These are phyloP conservation scores for Psophia crepitans DNA, from an alignment of 2,113 vertebrate genomes.

Conservation along the genomic window DNA sequence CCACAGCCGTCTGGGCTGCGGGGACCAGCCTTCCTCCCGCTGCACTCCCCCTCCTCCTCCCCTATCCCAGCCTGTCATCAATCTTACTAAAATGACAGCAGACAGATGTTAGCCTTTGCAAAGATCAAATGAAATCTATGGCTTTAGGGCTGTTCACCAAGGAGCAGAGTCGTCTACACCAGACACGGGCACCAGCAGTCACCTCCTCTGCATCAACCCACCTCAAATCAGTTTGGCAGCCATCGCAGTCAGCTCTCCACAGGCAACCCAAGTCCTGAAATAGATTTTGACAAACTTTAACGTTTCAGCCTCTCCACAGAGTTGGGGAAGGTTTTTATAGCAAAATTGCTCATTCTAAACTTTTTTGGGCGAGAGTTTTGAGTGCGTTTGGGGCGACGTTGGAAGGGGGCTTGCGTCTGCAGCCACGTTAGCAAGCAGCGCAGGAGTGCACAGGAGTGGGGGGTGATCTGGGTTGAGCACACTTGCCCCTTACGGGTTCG, in stretches of 20 bases:
- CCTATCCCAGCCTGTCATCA: constrained; percentile 90
- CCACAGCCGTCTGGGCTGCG: constrained; percentile 44
- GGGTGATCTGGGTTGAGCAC: background rate
- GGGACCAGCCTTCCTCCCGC: constrained; percentile 54
- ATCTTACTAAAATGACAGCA: constrained; percentile 98
- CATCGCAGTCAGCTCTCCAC: constrained; percentile 62
- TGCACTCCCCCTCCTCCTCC: constrained; percentile 61
- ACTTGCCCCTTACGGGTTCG: background rate
- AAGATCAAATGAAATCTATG: constrained; percentile 98
- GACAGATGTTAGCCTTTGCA: constrained; percentile 99
- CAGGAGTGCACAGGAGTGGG: background rate
- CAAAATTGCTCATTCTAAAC: background rate
- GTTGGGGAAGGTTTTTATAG: background rate
- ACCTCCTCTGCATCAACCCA: constrained; percentile 62
- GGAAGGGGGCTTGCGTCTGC: background rate
- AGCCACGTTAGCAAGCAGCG: background rate
- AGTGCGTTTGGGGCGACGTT: accelerated
- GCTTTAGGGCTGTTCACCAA: constrained; percentile 90
- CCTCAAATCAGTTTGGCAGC: constrained; percentile 71
- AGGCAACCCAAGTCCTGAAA: constrained; percentile 64
- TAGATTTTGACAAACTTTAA: constrained; percentile 79
- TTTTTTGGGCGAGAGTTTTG: background rate
- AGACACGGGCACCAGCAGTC: constrained; percentile 67
- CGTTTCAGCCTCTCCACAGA: background rate
- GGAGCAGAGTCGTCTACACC: constrained; percentile 74